Percentiles rank a stretch among this genome's conserved stretches.
Conservation (phyloP, 1,140 invertebrate species). For the Bilobella aurantiaca region DNA sequence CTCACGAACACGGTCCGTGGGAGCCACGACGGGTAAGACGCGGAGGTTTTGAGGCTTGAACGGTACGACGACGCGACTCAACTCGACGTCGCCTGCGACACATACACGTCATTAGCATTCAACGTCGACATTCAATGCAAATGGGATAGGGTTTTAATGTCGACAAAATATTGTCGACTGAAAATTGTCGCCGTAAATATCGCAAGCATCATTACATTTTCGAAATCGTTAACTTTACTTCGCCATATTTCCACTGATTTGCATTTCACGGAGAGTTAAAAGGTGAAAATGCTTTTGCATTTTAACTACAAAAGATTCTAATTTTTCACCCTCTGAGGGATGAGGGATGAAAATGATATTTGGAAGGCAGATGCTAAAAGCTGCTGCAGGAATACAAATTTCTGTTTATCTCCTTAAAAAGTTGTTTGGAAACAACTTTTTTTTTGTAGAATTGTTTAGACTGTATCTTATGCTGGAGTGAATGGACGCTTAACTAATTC, state of each 20-base stretch:
- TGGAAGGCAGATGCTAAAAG: too few relatives aligned
- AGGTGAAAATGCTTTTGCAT: too few relatives aligned
- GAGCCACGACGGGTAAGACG: conserved; percentile 33
- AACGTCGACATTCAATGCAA: too few relatives aligned
- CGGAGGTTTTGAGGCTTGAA: conserved; percentile 36
- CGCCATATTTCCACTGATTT: too few relatives aligned
- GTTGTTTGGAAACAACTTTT: conserved; percentile 4
- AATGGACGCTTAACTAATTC: conserved; percentile 19
- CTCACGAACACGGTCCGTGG: conserved; percentile 34
- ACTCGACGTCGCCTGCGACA: conserved; percentile 34
- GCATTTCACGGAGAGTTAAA: not conserved
- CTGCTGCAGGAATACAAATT: not conserved
- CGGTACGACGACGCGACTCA: conserved; percentile 35
- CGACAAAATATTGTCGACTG: too few relatives aligned
- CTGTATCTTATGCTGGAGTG: conserved; percentile 8
- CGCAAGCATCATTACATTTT: too few relatives aligned
- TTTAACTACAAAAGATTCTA: not conserved
- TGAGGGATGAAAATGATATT: not conserved
- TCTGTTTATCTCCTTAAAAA: conserved; percentile 3
- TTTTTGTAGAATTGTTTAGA: not conserved
- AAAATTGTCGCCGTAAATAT: too few relatives aligned
- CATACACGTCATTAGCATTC: too few relatives aligned
- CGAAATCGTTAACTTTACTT: too few relatives aligned
- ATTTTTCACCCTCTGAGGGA: too few relatives aligned
- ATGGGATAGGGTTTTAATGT: too few relatives aligned